Percentiles rank a stretch among this genome's conserved stretches.
These are phyloP conservation scores for Ceratina australensis DNA, from an alignment of 1,140 invertebrate species.

Conservation along the genomic window DNA sequence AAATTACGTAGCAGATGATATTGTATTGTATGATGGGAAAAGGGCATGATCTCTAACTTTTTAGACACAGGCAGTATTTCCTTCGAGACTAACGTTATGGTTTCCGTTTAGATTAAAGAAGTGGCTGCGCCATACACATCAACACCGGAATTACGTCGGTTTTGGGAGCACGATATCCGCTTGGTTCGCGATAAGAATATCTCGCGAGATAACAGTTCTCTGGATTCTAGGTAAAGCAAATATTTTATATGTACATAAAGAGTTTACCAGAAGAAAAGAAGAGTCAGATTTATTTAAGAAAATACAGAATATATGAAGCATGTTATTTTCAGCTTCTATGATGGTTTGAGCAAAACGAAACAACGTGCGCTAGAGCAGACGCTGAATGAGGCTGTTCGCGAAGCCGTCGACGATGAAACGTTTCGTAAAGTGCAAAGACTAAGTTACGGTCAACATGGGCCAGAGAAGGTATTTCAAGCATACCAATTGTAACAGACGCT, in stretches of 20 bases:
- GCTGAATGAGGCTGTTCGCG: conserved; percentile 83
- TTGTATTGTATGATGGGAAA: no score
- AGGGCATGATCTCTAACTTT: no score
- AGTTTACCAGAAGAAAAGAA: no score
- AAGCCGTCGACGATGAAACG: conserved; percentile 85
- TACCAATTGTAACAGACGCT: not conserved
- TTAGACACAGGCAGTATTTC: not conserved
- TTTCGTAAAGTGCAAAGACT: conserved; percentile 85
- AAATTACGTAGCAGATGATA: no score
- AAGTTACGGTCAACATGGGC: conserved; percentile 85
- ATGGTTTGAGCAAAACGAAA: conserved; percentile 70
- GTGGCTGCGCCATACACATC: conserved; percentile 90
- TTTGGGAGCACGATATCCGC: conserved; percentile 90
- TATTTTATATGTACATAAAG: not conserved
- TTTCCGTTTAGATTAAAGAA: conserved; percentile 86
- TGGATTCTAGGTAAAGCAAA: conserved; percentile 69
- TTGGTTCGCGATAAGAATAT: conserved; percentile 83
- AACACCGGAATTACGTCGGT: conserved; percentile 85
- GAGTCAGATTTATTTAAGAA: not conserved
- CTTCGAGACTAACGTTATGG: not conserved
- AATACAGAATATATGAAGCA: not conserved
- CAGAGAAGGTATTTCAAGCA: conserved; percentile 81
- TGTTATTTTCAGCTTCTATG: conserved; percentile 68
- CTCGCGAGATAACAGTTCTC: conserved; percentile 73
- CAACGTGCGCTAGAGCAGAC: conserved; percentile 71